Base-by-base conservation (phyloP, 2,888 invertebrate genomes). In the Andrena chrysosceles region DNA sequence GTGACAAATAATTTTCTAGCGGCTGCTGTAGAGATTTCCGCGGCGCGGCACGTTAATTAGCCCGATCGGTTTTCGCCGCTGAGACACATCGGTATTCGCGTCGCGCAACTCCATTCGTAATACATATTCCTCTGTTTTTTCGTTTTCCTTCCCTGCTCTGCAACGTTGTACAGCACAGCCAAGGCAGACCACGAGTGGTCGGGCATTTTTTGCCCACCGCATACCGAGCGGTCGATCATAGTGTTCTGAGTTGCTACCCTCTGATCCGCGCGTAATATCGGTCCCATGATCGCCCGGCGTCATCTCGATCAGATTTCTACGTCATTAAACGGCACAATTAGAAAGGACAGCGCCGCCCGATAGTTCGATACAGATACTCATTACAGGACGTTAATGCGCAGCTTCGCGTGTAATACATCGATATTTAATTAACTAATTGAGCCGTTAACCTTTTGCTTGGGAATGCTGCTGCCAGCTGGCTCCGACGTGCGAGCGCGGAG, bases 1-100 rank as follows among this genome's bases (percentile, higher is more conserved):
- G 69, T 68, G 78, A 81, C 81, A 81, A 81, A 81, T 73, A 73
- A 81, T 78, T 77, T 81, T 68, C 77, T 78, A 42, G 54, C 42
- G 29, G 10, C 20, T 31, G 52, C 20, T 2, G 26, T 13, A 54
- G 63, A 71, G 81, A 56, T 70, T 64, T 35, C 56, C 62, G 23
- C 63, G 33, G 60, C 54, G 16, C 59, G 77, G 62, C 67, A 77
- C 77, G 68, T 81, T 81, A 81, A 81, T 81, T 81, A 72, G 71
- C 56, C 29, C 49, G 67, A 72, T 62, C 49, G 68, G 33, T 77
- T 81, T 71, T 72, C 68, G 29, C 63, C 62, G 66, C 31, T 4
- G 23, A 52, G 67, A 70, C 56, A 62, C 63, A 68, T 72, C 56
- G 72, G 68, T 33, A 77, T 81, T 68, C 68, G n/a, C n/a, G 48